Percentiles rank a stretch among this genome's conserved stretches.
Evolutionary conservation across 2,888 invertebrate species (phyloP).

Genomic region (Andrena bucephala): DNA sequence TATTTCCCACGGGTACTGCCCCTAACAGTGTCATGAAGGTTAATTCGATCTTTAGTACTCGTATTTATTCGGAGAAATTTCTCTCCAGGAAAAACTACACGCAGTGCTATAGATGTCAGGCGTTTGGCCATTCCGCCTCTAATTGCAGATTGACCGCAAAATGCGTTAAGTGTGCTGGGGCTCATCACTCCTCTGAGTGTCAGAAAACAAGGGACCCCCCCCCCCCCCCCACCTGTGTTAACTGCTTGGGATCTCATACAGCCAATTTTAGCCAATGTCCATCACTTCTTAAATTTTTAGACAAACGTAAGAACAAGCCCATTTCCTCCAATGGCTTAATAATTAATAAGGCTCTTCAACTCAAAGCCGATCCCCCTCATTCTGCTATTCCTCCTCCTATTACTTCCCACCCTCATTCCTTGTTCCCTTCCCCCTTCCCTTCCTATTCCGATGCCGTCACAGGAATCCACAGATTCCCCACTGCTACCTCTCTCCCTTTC

Average conservation of each 20-base stretch:
- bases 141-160: background rate
- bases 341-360: background rate
- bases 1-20: background rate
- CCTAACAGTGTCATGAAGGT: background rate
- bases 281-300: background rate
- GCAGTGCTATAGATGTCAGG: background rate
- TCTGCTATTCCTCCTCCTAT: no score
- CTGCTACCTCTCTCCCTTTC: no score
- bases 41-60: background rate
- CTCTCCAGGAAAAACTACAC: background rate
- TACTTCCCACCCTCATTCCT: no score
- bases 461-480: no score
- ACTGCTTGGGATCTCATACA: background rate
- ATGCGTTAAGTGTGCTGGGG: background rate
- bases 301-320: background rate
- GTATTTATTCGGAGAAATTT: background rate
- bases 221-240: background rate
- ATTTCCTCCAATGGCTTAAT: accelerated
- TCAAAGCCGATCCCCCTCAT: no score
- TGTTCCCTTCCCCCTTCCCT: no score
- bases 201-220: background rate
- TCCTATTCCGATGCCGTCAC: no score
- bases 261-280: background rate
- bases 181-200: background rate
- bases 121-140: background rate